Evolutionary conservation across 2,797 vertebrate genomes (phyloP), one percentile per base, ranked within the genome.

Genomic region (Coilia nasus): DNA sequence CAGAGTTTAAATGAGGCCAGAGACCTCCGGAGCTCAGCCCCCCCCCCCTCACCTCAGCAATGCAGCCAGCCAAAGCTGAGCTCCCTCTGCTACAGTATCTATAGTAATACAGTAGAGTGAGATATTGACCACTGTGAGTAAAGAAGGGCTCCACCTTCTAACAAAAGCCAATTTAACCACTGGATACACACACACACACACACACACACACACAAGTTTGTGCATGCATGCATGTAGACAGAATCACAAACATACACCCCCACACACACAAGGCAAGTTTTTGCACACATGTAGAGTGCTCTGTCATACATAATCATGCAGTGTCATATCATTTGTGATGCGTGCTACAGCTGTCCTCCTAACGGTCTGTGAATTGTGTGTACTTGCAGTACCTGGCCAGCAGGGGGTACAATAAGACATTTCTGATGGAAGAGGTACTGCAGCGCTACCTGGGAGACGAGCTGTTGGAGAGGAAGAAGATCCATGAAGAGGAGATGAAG

Each of bases 401-500:
- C 84, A 96, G 97, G 91, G 97, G 96, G 64, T 97, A 97, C 89
- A 97, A 94, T 85, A 97, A 97, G 92, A 97, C 97, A 0, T 83
- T 96, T 90, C 93, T 99, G 91, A 97, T 97, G 86, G 97, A 99
- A 93, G 97, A 97, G 85, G 92, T 99, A 83, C 95, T 98, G 89
- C 94, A 95, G 91, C 94, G 90, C 67, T 98, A 96, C 92, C 94
- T 99, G 81, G 94, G 94, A 54, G 96, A 97, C 4, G 97, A 98
- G 85, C 93, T 98, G 87, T 94, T 93, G 4, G 97, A 98, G 87
- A 95, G 98, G 90, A 97, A 95, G 92, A 98, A 96, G 90, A 94
- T 98, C 88, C 95, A 97, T 9, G 97, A 97, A 86, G 98, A 98
- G 90, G 98, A 99, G 94, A 97, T 98, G 95, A 97, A 94, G 81